Evolutionary conservation across 2,888 invertebrate species (phyloP).

Genomic region (Drosophila lacicola): DNA sequence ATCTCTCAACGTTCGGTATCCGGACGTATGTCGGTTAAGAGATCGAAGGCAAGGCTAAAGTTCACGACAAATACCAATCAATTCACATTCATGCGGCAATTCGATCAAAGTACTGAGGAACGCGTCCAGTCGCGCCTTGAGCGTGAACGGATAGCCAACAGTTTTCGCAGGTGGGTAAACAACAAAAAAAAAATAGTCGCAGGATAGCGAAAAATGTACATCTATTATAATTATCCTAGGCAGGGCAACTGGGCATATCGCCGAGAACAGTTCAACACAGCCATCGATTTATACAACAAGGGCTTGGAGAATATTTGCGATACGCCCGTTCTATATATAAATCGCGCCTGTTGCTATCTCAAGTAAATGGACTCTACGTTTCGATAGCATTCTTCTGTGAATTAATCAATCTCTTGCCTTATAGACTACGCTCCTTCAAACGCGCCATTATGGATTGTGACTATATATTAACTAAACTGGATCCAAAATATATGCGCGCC

Average conservation of each 20-base stretch:
- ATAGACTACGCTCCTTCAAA: constrained; percentile 47
- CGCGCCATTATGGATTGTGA: constrained; percentile 59
- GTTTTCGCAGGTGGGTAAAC: constrained; percentile 45
- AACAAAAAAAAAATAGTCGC: too few species aligned
- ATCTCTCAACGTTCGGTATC: not conserved
- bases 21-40: not conserved
- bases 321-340: constrained; percentile 62
- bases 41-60: not conserved
- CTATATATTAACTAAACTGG: constrained; percentile 39
- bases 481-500: constrained; percentile 50
- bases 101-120: constrained; percentile 23
- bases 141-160: constrained; percentile 42
- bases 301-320: constrained; percentile 52
- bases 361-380: constrained; percentile 39
- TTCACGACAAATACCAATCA: constrained; percentile 1
- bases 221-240: constrained; percentile 8
- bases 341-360: constrained; percentile 59
- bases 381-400: not conserved
- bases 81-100: constrained; percentile 55
- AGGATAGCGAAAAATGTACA: too few species aligned
- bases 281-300: constrained; percentile 45
- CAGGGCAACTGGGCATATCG: constrained; percentile 58
- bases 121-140: constrained; percentile 21
- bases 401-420: not conserved
- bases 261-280: constrained; percentile 21